Evolutionary conservation across 2,113 vertebrate species (phyloP).

Genomic region (Melanerpes aurifrons): DNA sequence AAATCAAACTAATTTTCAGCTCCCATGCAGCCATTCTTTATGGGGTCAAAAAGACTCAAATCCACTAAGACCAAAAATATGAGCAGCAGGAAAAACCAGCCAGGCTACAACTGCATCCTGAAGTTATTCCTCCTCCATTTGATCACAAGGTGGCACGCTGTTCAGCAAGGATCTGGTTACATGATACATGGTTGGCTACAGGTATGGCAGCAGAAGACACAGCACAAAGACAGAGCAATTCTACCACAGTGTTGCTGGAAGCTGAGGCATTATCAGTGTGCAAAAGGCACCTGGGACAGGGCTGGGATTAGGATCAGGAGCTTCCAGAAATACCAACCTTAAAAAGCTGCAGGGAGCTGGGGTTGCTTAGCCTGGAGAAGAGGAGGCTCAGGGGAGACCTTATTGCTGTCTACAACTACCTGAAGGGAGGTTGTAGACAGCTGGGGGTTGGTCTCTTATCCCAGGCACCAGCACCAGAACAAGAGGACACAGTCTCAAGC

Average conservation of each 20-base stretch:
- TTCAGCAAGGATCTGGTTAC: conserved; percentile 47
- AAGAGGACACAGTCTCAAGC: too few relatives aligned
- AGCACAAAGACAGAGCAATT: not conserved
- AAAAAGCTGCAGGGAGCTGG: not conserved
- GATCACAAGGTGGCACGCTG: conserved; percentile 56
- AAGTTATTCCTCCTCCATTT: conserved; percentile 63
- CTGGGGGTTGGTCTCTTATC: too few relatives aligned
- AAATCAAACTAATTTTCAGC: conserved; percentile 69
- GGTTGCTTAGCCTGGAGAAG: too few relatives aligned
- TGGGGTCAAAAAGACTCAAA: conserved; percentile 64
- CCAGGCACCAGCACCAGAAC: too few relatives aligned
- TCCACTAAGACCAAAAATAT: conserved; percentile 53
- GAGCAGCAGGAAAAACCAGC: conserved; percentile 30
- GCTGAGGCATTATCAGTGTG: not conserved
- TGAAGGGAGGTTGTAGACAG: too few relatives aligned
- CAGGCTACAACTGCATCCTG: conserved; percentile 53
- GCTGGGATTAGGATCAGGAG: not conserved
- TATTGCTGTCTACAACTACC: too few relatives aligned
- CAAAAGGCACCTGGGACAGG: not conserved
- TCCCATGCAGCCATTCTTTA: conserved; percentile 72
- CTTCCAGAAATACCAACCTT: not conserved
- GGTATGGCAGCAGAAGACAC: conserved; percentile 21
- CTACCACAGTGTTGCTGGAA: not conserved
- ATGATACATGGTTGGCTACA: conserved; percentile 12
- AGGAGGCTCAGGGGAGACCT: too few relatives aligned